Conservation (phyloP, 1,140 invertebrate species). For the Zaprionus capensis region DNA sequence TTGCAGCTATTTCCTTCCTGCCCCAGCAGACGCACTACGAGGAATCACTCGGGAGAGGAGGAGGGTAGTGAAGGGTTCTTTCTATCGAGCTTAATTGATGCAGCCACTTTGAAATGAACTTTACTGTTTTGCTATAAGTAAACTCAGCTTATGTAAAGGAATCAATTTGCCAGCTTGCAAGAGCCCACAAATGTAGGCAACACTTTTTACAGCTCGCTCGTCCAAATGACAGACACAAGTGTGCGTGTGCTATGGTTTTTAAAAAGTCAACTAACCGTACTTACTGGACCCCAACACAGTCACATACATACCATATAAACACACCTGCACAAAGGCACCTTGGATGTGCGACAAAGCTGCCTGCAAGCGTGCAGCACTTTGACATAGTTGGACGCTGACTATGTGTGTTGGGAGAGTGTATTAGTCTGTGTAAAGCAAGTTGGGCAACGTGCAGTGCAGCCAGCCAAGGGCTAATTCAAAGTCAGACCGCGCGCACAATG, state of each 20-base stretch:
- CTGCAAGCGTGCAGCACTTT: constrained; percentile 40
- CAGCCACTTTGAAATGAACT: background rate
- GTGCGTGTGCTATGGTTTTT: constrained; percentile 43
- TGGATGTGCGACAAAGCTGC: constrained; percentile 44
- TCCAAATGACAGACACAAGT: constrained; percentile 62
- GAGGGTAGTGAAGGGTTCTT: background rate
- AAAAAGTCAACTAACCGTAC: constrained; percentile 62
- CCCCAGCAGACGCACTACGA: background rate
- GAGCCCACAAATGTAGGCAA: constrained; percentile 25
- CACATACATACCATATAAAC: background rate
- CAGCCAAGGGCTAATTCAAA: constrained; percentile 63
- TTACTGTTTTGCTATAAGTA: background rate
- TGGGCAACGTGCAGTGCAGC: constrained; percentile 30
- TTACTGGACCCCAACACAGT: constrained; percentile 46
- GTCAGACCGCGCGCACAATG: constrained; percentile 51
- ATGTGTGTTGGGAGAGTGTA: background rate
- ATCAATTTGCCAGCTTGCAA: background rate
- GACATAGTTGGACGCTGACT: constrained; percentile 11
- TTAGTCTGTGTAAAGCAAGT: background rate
- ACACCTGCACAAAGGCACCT: background rate
- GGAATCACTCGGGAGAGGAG: too few species aligned
- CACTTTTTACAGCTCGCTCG: constrained; percentile 32
- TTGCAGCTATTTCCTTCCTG: constrained; percentile 11
- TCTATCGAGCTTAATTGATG: background rate
- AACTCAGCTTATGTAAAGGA: background rate